Conservation (phyloP, 2,888 invertebrate genomes). For the Villa cingulata region DNA sequence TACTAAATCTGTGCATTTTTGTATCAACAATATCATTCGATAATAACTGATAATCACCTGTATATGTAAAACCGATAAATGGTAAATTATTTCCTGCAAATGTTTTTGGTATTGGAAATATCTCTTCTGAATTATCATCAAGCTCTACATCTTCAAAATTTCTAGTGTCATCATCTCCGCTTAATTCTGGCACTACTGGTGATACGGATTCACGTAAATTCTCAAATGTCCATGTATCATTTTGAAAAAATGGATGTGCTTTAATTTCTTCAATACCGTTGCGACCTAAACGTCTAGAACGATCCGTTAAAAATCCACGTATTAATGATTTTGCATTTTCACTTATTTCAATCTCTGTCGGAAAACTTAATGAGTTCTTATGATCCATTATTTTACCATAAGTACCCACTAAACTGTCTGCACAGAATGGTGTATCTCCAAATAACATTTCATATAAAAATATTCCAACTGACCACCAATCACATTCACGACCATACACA, state of each 20-base stretch:
- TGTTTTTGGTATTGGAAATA: constrained; percentile 91
- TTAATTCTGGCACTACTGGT: constrained; percentile 91
- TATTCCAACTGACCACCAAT: constrained; percentile 99
- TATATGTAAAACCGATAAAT: constrained; percentile 97
- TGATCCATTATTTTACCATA: constrained; percentile 99
- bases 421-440: constrained; percentile 97
- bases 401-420: constrained; percentile 94
- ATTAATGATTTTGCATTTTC: constrained; percentile 78
- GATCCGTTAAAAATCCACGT: constrained; percentile 85
- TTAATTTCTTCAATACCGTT: constrained; percentile 93
- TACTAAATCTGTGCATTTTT: constrained; percentile 35
- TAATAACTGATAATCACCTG: constrained; percentile 75
- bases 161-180: constrained; percentile 93
- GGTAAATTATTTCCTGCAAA: constrained; percentile 98
- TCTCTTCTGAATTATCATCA: constrained; percentile 83
- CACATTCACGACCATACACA: constrained; percentile 93
- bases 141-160: constrained; percentile 98
- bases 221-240: constrained; percentile 96
- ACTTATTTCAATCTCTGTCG: constrained; percentile 88
- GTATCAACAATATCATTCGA: constrained; percentile 51
- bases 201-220: constrained; percentile 88
- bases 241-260: constrained; percentile 84
- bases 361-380: constrained; percentile 87
- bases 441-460: constrained; percentile 98
- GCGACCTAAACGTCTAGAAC: constrained; percentile 74